Evolutionary conservation across 2,113 vertebrate genomes (phyloP), one percentile per base, ranked within the genome.

Genomic region (Chaetops frenatus): DNA sequence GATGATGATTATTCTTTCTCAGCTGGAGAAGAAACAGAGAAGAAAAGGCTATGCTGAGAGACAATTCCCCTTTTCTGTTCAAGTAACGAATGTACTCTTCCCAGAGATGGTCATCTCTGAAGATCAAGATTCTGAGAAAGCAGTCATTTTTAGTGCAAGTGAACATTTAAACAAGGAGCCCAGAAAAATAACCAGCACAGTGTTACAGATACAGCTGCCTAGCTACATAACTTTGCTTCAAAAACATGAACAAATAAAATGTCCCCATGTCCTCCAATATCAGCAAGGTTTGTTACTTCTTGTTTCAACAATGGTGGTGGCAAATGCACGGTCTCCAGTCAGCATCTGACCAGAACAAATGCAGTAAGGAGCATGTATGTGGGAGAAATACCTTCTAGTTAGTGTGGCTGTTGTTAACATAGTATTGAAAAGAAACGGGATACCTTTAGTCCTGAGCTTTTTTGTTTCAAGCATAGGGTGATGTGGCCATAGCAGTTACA

Each of bases 311-410:
- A 54, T 21, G 8, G 13, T 33, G 27, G 17, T 38, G n/a, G 77
- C 31, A 47, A 69, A 76, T 29, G 12, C 9, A 25, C 13, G 1
- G 3, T 74, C 15, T 83, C 36, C 21, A 56, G 7, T n/a, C 31
- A 69, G 44, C 8, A 76, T 87, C 48, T 69, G 38, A 27, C 15
- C 65, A 94, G 74, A 92, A 67, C 7, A 23, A 36, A 3, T 3
- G 3, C 5, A 14, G 7, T 60, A 15, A 77, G 12, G 7, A 67
- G 10, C 0, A 0, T 2, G 8, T 16, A 51, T 1, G 0, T 23
- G 24, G 16, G 51, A 14, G 42, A 88, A 83, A 25, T 36, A 21
- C 2, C 16, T 84, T 60, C 65, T 35, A 38, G 15, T 44, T 72
- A 42, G 11, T 31, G n/a, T 25, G 9, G 29, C 5, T 45, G 24